These are phyloP conservation scores for Macaca nemestrina DNA, from an alignment of 2,113 vertebrate genomes.

Conservation along the genomic window DNA sequence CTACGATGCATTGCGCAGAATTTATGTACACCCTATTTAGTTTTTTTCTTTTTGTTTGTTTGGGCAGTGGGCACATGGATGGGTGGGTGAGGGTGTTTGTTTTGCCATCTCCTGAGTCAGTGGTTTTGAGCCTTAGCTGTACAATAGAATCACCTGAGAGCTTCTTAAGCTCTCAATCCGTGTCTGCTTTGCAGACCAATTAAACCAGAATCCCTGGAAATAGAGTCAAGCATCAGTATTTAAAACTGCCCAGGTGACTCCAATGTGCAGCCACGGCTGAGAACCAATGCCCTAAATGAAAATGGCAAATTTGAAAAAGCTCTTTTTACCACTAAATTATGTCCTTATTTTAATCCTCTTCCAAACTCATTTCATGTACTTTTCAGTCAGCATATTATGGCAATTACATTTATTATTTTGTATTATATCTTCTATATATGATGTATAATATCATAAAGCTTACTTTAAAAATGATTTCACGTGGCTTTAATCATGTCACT, in stretches of 20 bases:
- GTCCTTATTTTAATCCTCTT: conserved; percentile 15
- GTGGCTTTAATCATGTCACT: not conserved
- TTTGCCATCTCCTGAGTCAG: not conserved
- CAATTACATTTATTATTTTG: not conserved
- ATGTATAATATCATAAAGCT: not conserved
- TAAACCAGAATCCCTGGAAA: not conserved
- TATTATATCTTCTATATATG: not conserved
- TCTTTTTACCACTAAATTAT: not conserved
- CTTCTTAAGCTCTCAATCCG: not conserved
- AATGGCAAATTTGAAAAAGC: not conserved
- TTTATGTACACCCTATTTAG: not conserved
- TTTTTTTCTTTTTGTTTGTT: not conserved
- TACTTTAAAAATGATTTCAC: not conserved
- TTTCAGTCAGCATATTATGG: not conserved
- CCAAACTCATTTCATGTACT: not conserved
- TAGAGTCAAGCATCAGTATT: not conserved
- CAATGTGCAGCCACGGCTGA: not conserved
- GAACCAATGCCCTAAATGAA: not conserved
- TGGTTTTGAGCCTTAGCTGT: not conserved
- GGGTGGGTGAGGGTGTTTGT: not conserved
- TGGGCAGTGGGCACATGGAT: too few relatives aligned
- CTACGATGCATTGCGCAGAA: not conserved
- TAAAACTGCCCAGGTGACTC: not conserved
- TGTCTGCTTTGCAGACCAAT: not conserved
- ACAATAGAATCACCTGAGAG: not conserved